Percentiles rank a stretch among this genome's conserved stretches.
These are phyloP conservation scores for Drosophila aff. DNA, from an alignment of 1,140 invertebrate species.

Conservation along the genomic window DNA sequence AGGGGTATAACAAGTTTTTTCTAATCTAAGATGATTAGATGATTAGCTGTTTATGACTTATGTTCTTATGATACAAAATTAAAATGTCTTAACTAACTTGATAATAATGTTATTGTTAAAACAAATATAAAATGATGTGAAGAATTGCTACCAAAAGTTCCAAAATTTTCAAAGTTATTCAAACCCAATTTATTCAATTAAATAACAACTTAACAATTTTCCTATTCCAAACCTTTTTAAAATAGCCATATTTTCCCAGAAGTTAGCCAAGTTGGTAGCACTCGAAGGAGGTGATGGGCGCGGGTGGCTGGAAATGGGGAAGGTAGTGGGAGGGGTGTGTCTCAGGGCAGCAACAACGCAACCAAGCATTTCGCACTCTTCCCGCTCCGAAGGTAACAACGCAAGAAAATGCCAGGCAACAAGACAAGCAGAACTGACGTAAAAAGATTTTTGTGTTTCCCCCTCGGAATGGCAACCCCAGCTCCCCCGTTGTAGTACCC, in stretches of 20 bases:
- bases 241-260: background rate
- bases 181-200: too few relatives aligned
- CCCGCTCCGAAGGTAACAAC: slow-evolving; percentile 75
- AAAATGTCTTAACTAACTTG: too few relatives aligned
- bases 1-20: background rate
- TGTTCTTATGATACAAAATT: too few relatives aligned
- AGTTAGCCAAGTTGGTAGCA: slow-evolving; percentile 24
- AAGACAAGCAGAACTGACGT: slow-evolving; percentile 84
- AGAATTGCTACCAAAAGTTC: background rate
- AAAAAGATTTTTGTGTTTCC: slow-evolving; percentile 77
- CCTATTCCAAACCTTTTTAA: background rate
- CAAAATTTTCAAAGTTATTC: background rate
- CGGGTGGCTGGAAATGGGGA: background rate
- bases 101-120: too few relatives aligned
- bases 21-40: background rate
- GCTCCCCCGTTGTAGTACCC: too few relatives aligned
- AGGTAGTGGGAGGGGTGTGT: slow-evolving; percentile 1
- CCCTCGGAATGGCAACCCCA: slow-evolving; percentile 6
- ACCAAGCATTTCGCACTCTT: slow-evolving; percentile 72
- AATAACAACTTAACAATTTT: background rate
- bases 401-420: slow-evolving; percentile 83
- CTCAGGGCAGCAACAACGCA: slow-evolving; percentile 47
- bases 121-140: too few relatives aligned
- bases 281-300: slow-evolving; percentile 2
- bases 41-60: too few relatives aligned